Evolutionary conservation across 2,888 invertebrate species (phyloP).

Genomic region (Microdon myrmicae): DNA sequence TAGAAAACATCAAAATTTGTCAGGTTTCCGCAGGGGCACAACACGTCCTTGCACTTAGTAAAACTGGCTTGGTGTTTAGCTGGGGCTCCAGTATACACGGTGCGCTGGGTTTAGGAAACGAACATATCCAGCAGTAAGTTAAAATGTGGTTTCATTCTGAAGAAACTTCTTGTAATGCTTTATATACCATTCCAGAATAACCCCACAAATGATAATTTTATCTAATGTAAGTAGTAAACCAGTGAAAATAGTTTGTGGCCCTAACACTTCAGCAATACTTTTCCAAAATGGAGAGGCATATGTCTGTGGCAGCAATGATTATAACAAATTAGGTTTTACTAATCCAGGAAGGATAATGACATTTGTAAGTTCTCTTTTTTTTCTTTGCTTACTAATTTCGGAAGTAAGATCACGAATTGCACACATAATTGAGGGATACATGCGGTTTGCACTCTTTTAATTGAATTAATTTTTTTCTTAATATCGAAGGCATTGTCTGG

Average conservation of each 20-base stretch:
- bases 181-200: constrained; percentile 54
- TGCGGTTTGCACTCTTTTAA: neutral
- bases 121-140: constrained; percentile 60
- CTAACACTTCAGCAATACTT: constrained; percentile 72
- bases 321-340: constrained; percentile 74
- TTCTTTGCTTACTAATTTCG: neutral
- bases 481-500: neutral
- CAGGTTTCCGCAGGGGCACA: constrained; percentile 72
- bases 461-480: neutral
- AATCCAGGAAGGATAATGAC: constrained; percentile 60
- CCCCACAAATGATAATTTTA: constrained; percentile 60
- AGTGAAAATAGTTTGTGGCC: constrained; percentile 71
- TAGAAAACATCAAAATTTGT: constrained; percentile 71
- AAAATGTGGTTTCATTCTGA: neutral
- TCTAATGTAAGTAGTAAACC: constrained; percentile 68
- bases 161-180: too few relatives aligned
- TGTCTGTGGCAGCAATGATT: constrained; percentile 73
- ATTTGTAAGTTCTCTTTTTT: constrained; percentile 56
- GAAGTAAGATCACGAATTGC: neutral
- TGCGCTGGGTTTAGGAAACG: constrained; percentile 69
- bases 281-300: constrained; percentile 72
- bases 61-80: constrained; percentile 72
- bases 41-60: constrained; percentile 74
- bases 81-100: constrained; percentile 74
- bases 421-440: neutral